Evolutionary conservation across 2,797 vertebrate species (phyloP).

Genomic region (Pangasius larnaudii): DNA sequence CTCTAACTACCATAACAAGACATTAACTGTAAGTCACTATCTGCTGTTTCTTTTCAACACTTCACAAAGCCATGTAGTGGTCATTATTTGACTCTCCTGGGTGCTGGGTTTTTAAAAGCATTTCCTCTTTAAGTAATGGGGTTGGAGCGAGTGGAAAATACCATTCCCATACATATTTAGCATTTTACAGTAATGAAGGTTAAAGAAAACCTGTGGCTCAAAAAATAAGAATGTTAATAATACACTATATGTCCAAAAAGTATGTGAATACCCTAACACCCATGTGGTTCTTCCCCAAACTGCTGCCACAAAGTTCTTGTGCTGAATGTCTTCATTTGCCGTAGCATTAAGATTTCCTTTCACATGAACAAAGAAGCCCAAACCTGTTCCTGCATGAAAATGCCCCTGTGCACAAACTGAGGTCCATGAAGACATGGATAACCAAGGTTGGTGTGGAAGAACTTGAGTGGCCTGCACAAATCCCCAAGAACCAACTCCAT

Average conservation of each 20-base stretch:
- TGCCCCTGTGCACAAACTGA: not conserved
- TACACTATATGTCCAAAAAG: not conserved
- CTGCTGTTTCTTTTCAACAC: not conserved
- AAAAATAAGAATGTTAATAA: not conserved
- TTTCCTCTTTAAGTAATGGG: not conserved
- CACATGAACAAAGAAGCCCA: not conserved
- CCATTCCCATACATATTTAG: not conserved
- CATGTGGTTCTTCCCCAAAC: not conserved
- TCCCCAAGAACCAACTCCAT: not conserved
- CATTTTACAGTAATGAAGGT: not conserved
- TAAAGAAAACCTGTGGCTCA: not conserved
- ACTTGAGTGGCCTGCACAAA: not conserved
- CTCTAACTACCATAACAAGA: not conserved
- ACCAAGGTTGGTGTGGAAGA: not conserved
- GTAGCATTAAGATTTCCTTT: not conserved
- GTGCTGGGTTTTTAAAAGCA: not conserved
- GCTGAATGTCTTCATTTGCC: too few species aligned
- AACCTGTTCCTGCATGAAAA: not conserved
- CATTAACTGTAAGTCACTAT: not conserved
- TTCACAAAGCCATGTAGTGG: not conserved
- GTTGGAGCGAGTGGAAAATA: not conserved
- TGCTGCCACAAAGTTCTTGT: not conserved
- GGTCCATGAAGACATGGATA: not conserved
- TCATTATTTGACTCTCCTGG: not conserved
- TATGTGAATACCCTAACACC: not conserved